Evolutionary conservation across 2,888 invertebrate species (phyloP).

Genomic region (Tubulanus polymorphus): DNA sequence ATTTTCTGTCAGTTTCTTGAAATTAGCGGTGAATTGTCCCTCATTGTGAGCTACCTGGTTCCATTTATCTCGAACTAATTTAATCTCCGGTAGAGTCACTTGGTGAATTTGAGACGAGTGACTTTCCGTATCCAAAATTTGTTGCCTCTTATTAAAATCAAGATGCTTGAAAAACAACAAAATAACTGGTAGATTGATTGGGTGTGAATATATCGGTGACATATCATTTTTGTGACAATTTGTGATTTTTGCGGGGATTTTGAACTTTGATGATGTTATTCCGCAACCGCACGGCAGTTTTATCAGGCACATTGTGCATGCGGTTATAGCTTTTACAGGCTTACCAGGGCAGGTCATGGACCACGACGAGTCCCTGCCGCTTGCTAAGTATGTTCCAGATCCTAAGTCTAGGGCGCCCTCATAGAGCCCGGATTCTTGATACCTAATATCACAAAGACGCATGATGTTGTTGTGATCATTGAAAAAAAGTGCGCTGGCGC

Average conservation of each 20-base stretch:
- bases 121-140: neutral
- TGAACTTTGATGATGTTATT: neutral
- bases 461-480: neutral
- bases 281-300: neutral
- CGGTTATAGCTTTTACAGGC: neutral
- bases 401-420: neutral
- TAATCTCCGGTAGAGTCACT: neutral
- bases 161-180: no score
- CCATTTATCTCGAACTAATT: neutral
- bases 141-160: neutral
- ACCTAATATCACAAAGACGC: neutral
- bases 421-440: neutral
- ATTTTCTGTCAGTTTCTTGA: neutral
- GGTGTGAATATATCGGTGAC: neutral
- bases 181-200: neutral
- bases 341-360: neutral
- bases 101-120: neutral
- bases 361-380: neutral
- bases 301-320: neutral
- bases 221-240: neutral
- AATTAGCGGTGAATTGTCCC: neutral
- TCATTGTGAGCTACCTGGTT: neutral
- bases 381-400: neutral
- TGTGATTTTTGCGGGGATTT: neutral
- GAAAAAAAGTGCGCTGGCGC: neutral